Evolutionary conservation across 2,113 vertebrate genomes (phyloP), one percentile per base, ranked within the genome.

Genomic region (Mugil cephalus): DNA sequence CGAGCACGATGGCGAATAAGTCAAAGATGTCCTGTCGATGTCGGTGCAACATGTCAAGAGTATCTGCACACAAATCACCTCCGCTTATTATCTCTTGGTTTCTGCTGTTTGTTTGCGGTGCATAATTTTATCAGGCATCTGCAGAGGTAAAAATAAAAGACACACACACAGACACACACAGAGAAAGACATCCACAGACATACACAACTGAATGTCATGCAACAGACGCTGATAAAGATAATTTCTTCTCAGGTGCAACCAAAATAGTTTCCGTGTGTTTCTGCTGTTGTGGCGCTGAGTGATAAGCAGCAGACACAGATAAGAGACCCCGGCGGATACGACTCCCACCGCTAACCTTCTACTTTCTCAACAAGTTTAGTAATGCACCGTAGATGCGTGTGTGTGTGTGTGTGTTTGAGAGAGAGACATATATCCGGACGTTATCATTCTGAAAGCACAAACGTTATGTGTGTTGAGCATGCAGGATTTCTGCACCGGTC

Each of bases 221-320:
- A 64, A 71, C 69, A 80, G 63, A 77, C 53, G 61, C 35, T 55
- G 87, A 87, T 86, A 50, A 67, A 87, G 84, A 92, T 90, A 63
- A 84, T 87, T 84, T 83, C 18, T 70, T 63, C 62, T 77, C 69
- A 55, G 71, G 79, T 59, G 75, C 14, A 70, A 78, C 69, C 86
- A 45, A 80, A 83, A 85, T 74, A 47, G 51, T 51, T 53, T 59
- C 47, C 51, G 65, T 77, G 71, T 85, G 69, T 86, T 68, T 79
- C 63, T 81, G 77, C 81, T 65, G 81, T 66, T 86, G 75, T 85
- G 75, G 24, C 42, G 69, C 36, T 74, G 79, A 75, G 81, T 84
- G 87, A 93, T 91, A 92, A 93, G 92, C 47, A 79, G 74, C 77
- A 76, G 74, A 65, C 68, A 13, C 77, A 73, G 90, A 92, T 90